Base-by-base conservation (phyloP, 2,113 vertebrate genomes). In the Nerophis lumbriciformis region DNA sequence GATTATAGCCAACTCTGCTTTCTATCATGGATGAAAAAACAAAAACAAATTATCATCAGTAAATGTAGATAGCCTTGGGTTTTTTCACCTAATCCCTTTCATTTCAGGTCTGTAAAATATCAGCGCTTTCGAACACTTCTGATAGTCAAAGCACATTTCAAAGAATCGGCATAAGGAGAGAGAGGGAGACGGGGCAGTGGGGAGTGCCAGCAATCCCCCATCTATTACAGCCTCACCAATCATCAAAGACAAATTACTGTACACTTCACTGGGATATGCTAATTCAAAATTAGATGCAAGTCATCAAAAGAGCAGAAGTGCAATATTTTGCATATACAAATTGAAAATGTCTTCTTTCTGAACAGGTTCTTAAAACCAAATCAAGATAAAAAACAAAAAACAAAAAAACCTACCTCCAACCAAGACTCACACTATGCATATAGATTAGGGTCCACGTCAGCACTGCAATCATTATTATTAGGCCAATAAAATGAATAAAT, bases 181-280 rank as follows among this genome's bases (percentile, higher is more conserved):
- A 53, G 68, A 56, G 52, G 59, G 57, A 66, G 48, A 65, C 38
- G 55, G 76, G 74, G 76, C 72, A 82, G 76, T 69, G 66, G 83
- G 83, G 80, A 83, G 79, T 68, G 63, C 66, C 62, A 75, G 85
- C 82, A 83, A 80, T 80, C 78, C 85, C 83, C 78, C 82, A 78
- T 86, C 85, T 88, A 88, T 90, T 87, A 90, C 87, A 85, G 75
- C 80, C 60, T 57, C 83, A 87, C 86, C 84, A 87, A 90, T 90
- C 88, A 89, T 87, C 87, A 90, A 88, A 90, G 90, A 90, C 85
- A 88, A 89, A 91, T 90, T 87, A 88, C 84, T 81, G 78, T 81
- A 82, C 84, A 88, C 89, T 90, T 90, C 85, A 82, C 81, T 86
- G 83, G 87, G 85, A 87, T 88, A 88, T 90, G 89, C 84, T 85